phyloP scores from a whole-genome alignment of 53 echinoderm and acorn worm species.

The Paracentrotus lividus region DNA sequence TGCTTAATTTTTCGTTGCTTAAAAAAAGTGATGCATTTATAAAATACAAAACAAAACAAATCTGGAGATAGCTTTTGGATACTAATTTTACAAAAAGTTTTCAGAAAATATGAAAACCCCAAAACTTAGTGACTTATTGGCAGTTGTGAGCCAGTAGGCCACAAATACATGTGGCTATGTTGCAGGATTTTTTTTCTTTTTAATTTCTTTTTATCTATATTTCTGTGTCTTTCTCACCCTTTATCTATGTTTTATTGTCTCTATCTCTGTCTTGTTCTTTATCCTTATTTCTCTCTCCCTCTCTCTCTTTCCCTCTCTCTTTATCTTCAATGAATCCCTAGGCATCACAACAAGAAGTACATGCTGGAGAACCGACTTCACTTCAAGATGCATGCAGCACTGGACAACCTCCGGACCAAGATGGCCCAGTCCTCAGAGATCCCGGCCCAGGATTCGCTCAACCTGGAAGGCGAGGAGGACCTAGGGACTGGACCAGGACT shows the following conservation, averaged over 20 bases:
- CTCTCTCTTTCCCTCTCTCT: not conserved
- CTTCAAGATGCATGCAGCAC: constrained; percentile 94
- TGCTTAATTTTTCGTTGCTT: too few species aligned
- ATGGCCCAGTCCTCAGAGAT: constrained; percentile 27
- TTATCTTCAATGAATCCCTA: not conserved
- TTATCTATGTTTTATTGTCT: not conserved
- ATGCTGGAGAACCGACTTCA: constrained; percentile 92
- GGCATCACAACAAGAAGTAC: constrained; percentile 88
- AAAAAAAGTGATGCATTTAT: too few species aligned
- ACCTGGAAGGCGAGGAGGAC: constrained; percentile 45
- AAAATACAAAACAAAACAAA: too few species aligned
- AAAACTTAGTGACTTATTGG: too few species aligned
- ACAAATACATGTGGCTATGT: too few species aligned
- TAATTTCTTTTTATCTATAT: too few species aligned
- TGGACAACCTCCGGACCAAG: constrained; percentile 83
- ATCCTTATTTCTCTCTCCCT: too few species aligned
- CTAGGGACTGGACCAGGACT: not conserved
- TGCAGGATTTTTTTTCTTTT: too few species aligned
- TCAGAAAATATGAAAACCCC: too few species aligned
- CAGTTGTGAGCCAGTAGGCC: too few species aligned
- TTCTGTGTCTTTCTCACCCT: not conserved
- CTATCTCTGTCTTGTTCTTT: not conserved
- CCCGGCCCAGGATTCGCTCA: constrained; percentile 50
- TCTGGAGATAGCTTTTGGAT: too few species aligned
- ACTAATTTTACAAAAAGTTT: too few species aligned